These are phyloP conservation scores for Mobula birostris DNA, from an alignment of 2,113 vertebrate genomes.

Conservation along the genomic window DNA sequence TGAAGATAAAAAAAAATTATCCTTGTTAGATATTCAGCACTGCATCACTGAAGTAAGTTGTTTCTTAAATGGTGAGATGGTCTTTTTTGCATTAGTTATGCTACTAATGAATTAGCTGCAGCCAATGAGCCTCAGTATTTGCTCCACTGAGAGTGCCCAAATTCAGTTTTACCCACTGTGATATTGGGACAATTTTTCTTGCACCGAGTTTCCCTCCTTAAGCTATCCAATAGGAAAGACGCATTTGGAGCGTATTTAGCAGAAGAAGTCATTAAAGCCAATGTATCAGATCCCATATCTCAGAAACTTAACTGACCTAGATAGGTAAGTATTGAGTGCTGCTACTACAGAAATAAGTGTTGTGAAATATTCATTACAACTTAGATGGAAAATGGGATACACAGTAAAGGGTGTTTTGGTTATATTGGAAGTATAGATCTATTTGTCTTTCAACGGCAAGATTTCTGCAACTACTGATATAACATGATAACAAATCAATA, in stretches of 20 bases:
- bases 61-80: neutral
- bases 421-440: neutral
- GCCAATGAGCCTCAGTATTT: neutral
- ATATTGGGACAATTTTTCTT: neutral
- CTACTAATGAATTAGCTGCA: neutral
- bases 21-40: neutral
- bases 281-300: neutral
- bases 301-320: neutral
- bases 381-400: neutral
- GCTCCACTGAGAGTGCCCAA: neutral
- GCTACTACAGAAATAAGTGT: neutral
- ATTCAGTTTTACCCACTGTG: neutral
- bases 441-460: neutral
- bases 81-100: neutral
- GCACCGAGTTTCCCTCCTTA: neutral
- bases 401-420: neutral
- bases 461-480: neutral
- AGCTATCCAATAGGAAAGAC: neutral
- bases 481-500: neutral
- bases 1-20: neutral
- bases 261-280: neutral
- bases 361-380: neutral
- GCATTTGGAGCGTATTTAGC: neutral
- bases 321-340: neutral
- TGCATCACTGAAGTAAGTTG: neutral